Evolutionary conservation across 2,888 invertebrate genomes (phyloP).

Genomic region (Pinctada fucata): DNA sequence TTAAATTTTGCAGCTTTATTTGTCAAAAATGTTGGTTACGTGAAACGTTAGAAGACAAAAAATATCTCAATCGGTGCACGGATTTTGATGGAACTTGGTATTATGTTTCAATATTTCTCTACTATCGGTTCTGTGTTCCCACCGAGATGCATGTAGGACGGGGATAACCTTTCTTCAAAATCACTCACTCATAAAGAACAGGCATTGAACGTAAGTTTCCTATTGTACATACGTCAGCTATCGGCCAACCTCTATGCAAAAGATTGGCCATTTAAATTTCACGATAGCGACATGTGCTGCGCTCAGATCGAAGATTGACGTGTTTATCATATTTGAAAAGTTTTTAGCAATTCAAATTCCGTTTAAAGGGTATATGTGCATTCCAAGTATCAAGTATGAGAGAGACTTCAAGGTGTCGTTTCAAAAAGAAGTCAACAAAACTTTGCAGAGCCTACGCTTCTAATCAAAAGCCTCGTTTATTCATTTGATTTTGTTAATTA

Average conservation of each 20-base stretch:
- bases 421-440: too few species aligned
- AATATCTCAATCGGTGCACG: too few species aligned
- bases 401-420: neutral
- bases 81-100: too few species aligned
- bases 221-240: neutral
- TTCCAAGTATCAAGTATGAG: neutral
- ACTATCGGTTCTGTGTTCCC: too few species aligned
- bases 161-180: neutral
- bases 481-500: too few species aligned
- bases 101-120: too few species aligned
- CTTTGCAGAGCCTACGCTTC: too few species aligned
- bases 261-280: slow-evolving; percentile 4
- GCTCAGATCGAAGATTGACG: neutral
- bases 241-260: neutral
- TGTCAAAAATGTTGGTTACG: too few species aligned
- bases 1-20: too few species aligned
- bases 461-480: too few species aligned
- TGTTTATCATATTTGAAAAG: neutral
- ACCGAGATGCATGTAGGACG: too few species aligned
- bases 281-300: neutral
- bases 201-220: neutral
- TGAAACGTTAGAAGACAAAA: too few species aligned
- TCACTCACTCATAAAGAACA: neutral
- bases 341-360: neutral
- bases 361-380: neutral